A percentile compares a stretch with the other conserved stretches of the same genome.
phyloP scores from a whole-genome alignment of 2,888 invertebrate species.

The Theretra japonica region DNA sequence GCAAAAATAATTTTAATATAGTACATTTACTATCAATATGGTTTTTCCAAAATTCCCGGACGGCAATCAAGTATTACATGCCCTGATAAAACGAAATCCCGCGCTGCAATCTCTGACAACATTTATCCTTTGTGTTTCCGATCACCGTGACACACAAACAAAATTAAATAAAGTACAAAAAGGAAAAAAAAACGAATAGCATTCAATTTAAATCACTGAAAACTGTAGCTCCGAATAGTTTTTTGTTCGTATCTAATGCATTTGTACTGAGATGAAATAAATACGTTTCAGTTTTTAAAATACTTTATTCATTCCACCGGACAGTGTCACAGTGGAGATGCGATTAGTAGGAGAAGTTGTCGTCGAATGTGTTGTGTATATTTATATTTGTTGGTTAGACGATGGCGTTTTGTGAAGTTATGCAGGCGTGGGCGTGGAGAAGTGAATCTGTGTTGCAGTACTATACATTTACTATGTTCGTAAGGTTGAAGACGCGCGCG shows the following conservation, averaged over 20 bases:
- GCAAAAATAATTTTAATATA: no score
- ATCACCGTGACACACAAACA: neutral
- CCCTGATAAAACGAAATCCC: neutral
- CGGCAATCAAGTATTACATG: no score
- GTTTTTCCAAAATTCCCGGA: no score
- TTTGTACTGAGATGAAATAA: neutral
- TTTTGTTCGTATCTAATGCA: slow-evolving; percentile 8
- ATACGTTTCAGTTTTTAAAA: neutral
- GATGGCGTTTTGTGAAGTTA: neutral
- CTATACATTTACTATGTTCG: slow-evolving; percentile 31
- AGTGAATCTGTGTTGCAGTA: slow-evolving; percentile 35
- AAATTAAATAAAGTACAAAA: neutral
- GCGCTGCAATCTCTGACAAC: neutral
- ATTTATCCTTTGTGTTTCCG: neutral
- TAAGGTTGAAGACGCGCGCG: slow-evolving; percentile 23
- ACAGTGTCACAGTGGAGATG: neutral
- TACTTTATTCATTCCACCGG: slow-evolving; percentile 7
- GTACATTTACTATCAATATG: no score
- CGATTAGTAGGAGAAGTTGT: neutral
- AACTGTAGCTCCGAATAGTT: neutral
- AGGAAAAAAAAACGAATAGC: neutral
- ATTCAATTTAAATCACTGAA: neutral
- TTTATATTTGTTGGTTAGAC: neutral
- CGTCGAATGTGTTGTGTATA: neutral
- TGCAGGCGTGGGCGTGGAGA: neutral